Conservation (phyloP, 2,888 invertebrate genomes). For the Drosophila emarginata region DNA sequence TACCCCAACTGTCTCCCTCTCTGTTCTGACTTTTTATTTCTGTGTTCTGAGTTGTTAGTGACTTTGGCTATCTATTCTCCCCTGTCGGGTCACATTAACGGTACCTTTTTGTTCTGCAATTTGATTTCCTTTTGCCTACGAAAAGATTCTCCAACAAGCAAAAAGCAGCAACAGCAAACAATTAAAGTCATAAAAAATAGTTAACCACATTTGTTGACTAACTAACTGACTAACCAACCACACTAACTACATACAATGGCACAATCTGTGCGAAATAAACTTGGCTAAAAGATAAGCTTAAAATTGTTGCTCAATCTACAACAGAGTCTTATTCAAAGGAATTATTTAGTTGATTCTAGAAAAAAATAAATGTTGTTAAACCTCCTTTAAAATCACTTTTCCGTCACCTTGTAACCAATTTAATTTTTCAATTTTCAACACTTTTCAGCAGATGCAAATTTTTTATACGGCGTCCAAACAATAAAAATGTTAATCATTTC, state of each 20-base stretch:
- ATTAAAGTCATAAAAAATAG: conserved; percentile 70
- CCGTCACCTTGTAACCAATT: conserved; percentile 28
- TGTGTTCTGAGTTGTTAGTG: conserved; percentile 24
- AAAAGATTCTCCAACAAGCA: conserved; percentile 31
- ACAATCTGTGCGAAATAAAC: neutral
- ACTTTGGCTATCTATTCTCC: conserved; percentile 22
- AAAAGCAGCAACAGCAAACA: conserved; percentile 56
- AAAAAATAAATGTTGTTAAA: neutral
- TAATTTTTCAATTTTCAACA: conserved; percentile 27
- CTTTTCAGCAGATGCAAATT: conserved; percentile 48
- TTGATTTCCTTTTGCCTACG: conserved; percentile 58
- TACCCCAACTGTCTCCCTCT: conserved; percentile 12
- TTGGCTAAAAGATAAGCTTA: neutral
- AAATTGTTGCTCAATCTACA: neutral
- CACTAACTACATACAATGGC: neutral
- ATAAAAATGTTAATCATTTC: conserved; percentile 61
- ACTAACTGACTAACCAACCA: conserved; percentile 10
- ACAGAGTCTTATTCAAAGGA: neutral
- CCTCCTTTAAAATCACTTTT: neutral
- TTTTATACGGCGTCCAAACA: neutral
- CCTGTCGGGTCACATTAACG: conserved; percentile 76
- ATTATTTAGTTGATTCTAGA: conserved; percentile 1
- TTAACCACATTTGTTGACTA: conserved; percentile 54
- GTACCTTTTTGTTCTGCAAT: conserved; percentile 72
- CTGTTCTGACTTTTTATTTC: conserved; percentile 41